Conservation (phyloP, 2,888 invertebrate genomes). For the Cactoblastis cactorum region DNA sequence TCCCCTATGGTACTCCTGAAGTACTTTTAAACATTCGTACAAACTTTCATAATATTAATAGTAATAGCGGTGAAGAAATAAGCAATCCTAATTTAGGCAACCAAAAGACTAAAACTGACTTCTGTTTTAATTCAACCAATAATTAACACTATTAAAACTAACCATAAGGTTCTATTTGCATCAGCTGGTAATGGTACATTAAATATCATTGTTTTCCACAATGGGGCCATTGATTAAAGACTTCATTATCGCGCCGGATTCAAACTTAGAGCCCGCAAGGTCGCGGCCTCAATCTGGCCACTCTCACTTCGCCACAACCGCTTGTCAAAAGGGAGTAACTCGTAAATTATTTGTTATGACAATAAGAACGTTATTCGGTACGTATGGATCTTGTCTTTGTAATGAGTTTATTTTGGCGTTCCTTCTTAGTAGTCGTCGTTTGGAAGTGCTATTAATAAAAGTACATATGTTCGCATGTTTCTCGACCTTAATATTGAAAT, state of each 20-base stretch:
- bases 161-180: not conserved
- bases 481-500: too few relatives aligned
- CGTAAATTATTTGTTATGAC: not conserved
- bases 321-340: slow-evolving; percentile 14
- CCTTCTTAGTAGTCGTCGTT: too few relatives aligned
- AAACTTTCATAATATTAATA: too few relatives aligned
- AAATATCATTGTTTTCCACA: slow-evolving; percentile 7
- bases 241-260: slow-evolving; percentile 14
- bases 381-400: too few relatives aligned
- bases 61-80: too few relatives aligned
- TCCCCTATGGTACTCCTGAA: too few relatives aligned
- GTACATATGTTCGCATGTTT: too few relatives aligned
- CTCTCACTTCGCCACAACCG: slow-evolving; percentile 17
- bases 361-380: not conserved
- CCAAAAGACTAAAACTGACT: too few relatives aligned
- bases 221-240: slow-evolving; percentile 11
- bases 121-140: not conserved
- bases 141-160: not conserved
- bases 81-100: too few relatives aligned
- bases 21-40: too few relatives aligned
- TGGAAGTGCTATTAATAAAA: too few relatives aligned
- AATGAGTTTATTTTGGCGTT: too few relatives aligned
- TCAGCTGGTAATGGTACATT: not conserved
- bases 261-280: slow-evolving; percentile 17
- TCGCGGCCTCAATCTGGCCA: slow-evolving; percentile 20